These are phyloP conservation scores for Drosophila nebulosa DNA, from an alignment of 1,140 invertebrate species.

Conservation along the genomic window DNA sequence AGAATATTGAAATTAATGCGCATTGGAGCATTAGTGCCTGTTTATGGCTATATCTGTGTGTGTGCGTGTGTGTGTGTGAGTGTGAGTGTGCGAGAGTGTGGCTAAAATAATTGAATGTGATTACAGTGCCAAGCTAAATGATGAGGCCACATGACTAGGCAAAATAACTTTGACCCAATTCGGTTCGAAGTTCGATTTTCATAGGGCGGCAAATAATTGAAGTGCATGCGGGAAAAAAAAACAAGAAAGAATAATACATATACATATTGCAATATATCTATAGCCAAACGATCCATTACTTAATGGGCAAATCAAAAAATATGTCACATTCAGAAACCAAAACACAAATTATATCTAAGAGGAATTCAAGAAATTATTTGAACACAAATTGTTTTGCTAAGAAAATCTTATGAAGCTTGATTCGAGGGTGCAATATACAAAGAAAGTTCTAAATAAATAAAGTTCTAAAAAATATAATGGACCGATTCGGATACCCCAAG, in stretches of 20 bases:
- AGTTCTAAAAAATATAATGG: too few relatives aligned
- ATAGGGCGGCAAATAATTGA: slow-evolving; percentile 55
- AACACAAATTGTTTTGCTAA: too few relatives aligned
- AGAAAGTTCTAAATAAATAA: too few relatives aligned
- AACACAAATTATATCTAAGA: too few relatives aligned
- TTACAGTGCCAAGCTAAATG: slow-evolving; percentile 44
- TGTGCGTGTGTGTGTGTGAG: slow-evolving; percentile 20
- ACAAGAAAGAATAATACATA: too few relatives aligned
- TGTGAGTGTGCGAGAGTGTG: slow-evolving; percentile 22
- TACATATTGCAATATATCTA: not conserved
- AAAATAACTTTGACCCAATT: slow-evolving; percentile 62
- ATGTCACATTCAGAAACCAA: too few relatives aligned
- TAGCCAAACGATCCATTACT: not conserved
- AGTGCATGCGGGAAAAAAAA: slow-evolving; percentile 63
- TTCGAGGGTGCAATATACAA: too few relatives aligned
- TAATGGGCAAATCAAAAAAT: not conserved
- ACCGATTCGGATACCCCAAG: too few relatives aligned
- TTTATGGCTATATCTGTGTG: slow-evolving; percentile 8
- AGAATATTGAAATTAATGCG: slow-evolving; percentile 61
- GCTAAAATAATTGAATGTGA: slow-evolving; percentile 64
- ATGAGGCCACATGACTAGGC: slow-evolving; percentile 35
- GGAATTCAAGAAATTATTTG: too few relatives aligned
- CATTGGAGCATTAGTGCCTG: slow-evolving; percentile 5
- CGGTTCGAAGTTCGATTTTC: slow-evolving; percentile 18
- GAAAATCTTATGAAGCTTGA: too few relatives aligned